A percentile compares a stretch with the other conserved stretches of the same genome.
These are phyloP conservation scores for Sisyra nigra DNA, from an alignment of 2,888 invertebrate species.

Conservation along the genomic window DNA sequence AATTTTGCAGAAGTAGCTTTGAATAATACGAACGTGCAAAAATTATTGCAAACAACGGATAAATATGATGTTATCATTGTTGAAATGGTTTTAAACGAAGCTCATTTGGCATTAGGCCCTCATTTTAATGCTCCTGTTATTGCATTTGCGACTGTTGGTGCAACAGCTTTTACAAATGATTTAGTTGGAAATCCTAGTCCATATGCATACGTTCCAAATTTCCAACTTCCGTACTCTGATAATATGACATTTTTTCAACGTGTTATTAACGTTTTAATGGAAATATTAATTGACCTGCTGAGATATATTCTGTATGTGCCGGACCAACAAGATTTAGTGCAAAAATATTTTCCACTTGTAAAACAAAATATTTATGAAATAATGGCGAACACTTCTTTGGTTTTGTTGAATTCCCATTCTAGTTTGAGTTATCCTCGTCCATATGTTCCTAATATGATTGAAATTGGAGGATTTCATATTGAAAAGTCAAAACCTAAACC, in stretches of 20 bases:
- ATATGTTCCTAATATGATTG: constrained; percentile 19
- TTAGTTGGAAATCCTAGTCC: constrained; percentile 30
- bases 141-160: constrained; percentile 27
- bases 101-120: constrained; percentile 24
- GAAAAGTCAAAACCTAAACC: constrained; percentile 7
- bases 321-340: constrained; percentile 14
- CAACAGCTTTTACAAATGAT: constrained; percentile 27
- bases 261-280: constrained; percentile 24
- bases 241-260: constrained; percentile 35
- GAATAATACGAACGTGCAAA: constrained; percentile 9
- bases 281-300: too few species aligned
- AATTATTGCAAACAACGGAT: constrained; percentile 21
- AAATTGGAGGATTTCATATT: constrained; percentile 20
- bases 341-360: constrained; percentile 15
- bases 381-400: constrained; percentile 16
- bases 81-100: constrained; percentile 32
- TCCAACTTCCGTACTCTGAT: constrained; percentile 25
- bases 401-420: constrained; percentile 18
- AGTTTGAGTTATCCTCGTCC: constrained; percentile 18
- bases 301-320: constrained; percentile 2
- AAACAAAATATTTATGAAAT: too few species aligned
- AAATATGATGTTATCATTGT: constrained; percentile 27
- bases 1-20: not conserved
- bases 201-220: constrained; percentile 32
- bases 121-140: constrained; percentile 24